Percentiles rank a stretch among this genome's conserved stretches.
phyloP scores from a whole-genome alignment of 2,113 vertebrate species.

The Gymnobelideus leadbeateri region DNA sequence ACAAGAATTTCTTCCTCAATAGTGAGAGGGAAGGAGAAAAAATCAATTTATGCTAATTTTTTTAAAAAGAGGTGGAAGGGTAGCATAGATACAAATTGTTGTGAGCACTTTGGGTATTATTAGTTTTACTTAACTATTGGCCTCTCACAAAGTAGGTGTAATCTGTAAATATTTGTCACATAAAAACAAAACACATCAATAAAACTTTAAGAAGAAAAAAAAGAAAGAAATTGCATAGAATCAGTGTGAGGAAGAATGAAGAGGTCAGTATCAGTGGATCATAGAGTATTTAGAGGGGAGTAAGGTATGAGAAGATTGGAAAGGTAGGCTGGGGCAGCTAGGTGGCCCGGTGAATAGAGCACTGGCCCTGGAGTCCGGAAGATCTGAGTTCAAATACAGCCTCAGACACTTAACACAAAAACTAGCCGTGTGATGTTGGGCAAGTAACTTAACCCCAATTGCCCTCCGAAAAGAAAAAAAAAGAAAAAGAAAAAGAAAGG shows the following conservation, averaged over 20 bases:
- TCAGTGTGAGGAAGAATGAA: background rate
- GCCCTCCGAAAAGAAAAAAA: too few relatives aligned
- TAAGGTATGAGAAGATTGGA: background rate
- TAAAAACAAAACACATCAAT: background rate
- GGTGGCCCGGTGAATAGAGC: too few relatives aligned
- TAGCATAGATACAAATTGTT: background rate
- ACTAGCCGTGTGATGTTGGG: too few relatives aligned
- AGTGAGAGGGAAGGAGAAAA: background rate
- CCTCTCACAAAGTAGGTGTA: background rate
- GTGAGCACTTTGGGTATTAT: background rate
- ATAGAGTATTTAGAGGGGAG: background rate
- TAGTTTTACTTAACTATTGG: background rate
- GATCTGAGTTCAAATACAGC: too few relatives aligned
- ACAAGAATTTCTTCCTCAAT: background rate
- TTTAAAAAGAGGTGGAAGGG: background rate
- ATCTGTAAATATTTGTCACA: background rate
- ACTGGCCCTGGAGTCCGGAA: too few relatives aligned
- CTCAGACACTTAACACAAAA: too few relatives aligned
- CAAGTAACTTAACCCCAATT: too few relatives aligned
- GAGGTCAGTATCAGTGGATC: background rate
- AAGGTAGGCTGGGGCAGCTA: background rate
- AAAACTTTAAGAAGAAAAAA: background rate
- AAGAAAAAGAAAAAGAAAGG: too few relatives aligned
- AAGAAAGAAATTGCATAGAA: background rate
- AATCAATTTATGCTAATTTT: background rate